These are phyloP conservation scores for Cyanoliseus patagonus DNA, from an alignment of 2,113 vertebrate genomes.

Conservation along the genomic window DNA sequence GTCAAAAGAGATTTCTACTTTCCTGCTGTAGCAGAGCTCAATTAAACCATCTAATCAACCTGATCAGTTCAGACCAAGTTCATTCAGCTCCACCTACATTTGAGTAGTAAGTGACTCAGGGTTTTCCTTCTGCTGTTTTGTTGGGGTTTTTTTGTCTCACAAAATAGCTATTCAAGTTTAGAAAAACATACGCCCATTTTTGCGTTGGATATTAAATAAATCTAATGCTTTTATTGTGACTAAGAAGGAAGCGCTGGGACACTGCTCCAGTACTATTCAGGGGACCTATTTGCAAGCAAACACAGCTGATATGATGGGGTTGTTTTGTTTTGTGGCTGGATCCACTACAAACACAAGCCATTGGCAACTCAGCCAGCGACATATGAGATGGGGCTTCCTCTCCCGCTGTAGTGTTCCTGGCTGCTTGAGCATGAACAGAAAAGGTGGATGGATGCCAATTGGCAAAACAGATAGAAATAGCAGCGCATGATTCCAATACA, in stretches of 20 bases:
- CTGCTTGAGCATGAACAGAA: constrained; percentile 75
- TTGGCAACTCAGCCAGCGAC: constrained; percentile 61
- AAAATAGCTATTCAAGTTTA: constrained; percentile 9
- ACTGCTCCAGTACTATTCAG: background rate
- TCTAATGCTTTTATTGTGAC: background rate
- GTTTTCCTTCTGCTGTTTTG: background rate
- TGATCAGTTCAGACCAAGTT: background rate
- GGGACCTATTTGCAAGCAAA: background rate
- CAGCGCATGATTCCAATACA: constrained; percentile 73
- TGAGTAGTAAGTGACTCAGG: background rate
- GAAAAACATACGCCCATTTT: background rate
- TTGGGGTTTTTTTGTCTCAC: background rate
- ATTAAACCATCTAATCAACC: background rate
- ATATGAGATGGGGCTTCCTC: constrained; percentile 71
- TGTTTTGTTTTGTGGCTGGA: constrained; percentile 65
- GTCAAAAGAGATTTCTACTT: background rate
- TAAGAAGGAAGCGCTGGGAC: background rate
- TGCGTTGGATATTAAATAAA: background rate
- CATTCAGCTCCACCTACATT: background rate
- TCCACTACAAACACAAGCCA: constrained; percentile 60
- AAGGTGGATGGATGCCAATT: constrained; percentile 78
- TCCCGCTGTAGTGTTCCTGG: constrained; percentile 55
- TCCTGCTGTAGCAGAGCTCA: background rate
- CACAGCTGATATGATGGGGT: constrained; percentile 59
- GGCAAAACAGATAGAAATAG: constrained; percentile 76